phyloP scores from a whole-genome alignment of 2,797 vertebrate genomes.

The Falco novaeseelandiae region DNA sequence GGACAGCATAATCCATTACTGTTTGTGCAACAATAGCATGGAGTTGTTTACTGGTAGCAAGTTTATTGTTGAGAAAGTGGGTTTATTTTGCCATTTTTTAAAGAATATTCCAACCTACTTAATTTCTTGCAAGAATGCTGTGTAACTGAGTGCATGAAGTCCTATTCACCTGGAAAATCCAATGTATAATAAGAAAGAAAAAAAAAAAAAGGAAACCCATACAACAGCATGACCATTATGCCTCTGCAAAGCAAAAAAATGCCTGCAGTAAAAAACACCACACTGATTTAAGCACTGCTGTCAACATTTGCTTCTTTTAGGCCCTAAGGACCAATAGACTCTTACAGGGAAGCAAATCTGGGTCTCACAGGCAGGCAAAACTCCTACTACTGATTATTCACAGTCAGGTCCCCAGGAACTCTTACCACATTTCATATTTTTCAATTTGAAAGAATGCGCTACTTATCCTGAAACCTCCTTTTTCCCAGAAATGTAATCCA shows the following conservation, averaged over 20 bases:
- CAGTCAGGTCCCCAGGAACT: conserved; percentile 49
- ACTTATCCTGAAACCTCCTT: conserved; percentile 57
- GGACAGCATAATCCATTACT: background rate
- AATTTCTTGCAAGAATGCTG: background rate
- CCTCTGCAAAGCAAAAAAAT: conserved; percentile 15
- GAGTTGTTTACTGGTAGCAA: background rate
- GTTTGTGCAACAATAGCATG: background rate
- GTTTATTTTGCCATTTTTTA: conserved; percentile 20
- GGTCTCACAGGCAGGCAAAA: conserved; percentile 61
- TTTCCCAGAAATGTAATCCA: conserved; percentile 52
- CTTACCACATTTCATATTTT: conserved; percentile 72
- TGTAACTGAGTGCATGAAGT: background rate
- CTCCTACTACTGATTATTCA: conserved; percentile 70
- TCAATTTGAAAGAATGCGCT: conserved; percentile 63
- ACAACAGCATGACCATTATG: background rate
- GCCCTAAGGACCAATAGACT: conserved; percentile 65
- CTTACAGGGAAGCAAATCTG: conserved; percentile 62
- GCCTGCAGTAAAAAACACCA: conserved; percentile 32
- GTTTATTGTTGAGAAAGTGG: background rate
- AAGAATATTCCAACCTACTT: conserved; percentile 15
- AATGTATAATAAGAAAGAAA: background rate
- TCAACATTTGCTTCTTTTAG: conserved; percentile 63
- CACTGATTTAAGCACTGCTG: conserved; percentile 69
- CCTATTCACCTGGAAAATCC: conserved; percentile 52
- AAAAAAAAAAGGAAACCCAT: background rate